Evolutionary conservation across 2,113 vertebrate species (phyloP).

Genomic region (Hystrix cristata): DNA sequence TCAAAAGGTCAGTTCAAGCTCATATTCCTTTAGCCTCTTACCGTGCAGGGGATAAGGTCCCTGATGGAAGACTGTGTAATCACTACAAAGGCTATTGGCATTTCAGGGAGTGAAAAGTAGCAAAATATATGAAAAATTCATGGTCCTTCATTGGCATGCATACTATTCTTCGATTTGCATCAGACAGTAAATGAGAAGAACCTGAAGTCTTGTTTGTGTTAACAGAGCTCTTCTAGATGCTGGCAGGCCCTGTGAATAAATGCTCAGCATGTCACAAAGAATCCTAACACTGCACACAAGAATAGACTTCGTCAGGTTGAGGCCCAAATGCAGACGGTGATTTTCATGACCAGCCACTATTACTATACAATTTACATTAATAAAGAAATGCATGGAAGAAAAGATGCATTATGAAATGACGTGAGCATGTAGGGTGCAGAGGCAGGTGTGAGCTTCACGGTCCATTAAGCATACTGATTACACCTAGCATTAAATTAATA

Average conservation of each 20-base stretch:
- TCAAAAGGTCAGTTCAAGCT: conserved; percentile 73
- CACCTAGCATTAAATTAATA: conserved; percentile 73
- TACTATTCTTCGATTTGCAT: conserved; percentile 74
- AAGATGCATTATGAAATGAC: conserved; percentile 61
- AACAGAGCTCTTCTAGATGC: conserved; percentile 76
- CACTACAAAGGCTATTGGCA: conserved; percentile 67
- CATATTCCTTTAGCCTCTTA: conserved; percentile 49
- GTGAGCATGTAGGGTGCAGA: conserved; percentile 50
- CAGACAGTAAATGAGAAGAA: conserved; percentile 81
- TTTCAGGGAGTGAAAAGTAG: conserved; percentile 54
- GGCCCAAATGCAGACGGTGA: conserved; percentile 72
- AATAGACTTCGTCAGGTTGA: conserved; percentile 59
- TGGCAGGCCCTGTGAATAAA: conserved; percentile 80
- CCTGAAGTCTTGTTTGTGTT: conserved; percentile 78
- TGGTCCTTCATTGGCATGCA: conserved; percentile 75
- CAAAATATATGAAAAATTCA: conserved; percentile 79
- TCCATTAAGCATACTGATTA: conserved; percentile 84
- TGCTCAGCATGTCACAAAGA: conserved; percentile 79
- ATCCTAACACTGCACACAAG: conserved; percentile 62
- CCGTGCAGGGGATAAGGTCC: conserved; percentile 46
- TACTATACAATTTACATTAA: conserved; percentile 81
- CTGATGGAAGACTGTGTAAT: conserved; percentile 45
- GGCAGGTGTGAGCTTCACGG: conserved; percentile 81
- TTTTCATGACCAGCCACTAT: conserved; percentile 77
- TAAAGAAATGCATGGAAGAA: conserved; percentile 66